phyloP scores from a whole-genome alignment of 1,140 invertebrate species.

The Sipha flava region DNA sequence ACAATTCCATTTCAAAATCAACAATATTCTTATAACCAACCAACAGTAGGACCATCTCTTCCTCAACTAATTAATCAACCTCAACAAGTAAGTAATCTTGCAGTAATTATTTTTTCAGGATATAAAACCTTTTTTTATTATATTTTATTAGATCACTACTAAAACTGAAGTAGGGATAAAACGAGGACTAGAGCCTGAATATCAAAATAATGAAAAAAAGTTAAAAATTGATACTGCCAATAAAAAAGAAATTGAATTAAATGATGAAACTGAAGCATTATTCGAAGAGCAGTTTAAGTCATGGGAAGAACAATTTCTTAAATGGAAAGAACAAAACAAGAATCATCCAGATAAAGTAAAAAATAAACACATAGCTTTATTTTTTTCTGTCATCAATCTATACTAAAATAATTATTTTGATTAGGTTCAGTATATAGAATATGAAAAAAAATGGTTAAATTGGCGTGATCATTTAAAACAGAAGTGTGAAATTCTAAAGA shows the following conservation, averaged over 20 bases:
- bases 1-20: constrained; percentile 39
- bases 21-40: not conserved
- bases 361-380: not conserved
- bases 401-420: constrained; percentile 35
- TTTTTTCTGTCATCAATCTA: not conserved
- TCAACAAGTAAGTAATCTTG: not conserved
- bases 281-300: constrained; percentile 74
- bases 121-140: too few relatives aligned
- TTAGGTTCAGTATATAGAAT: constrained; percentile 62
- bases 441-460: constrained; percentile 72
- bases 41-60: too few relatives aligned
- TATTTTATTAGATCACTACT: constrained; percentile 31
- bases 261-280: constrained; percentile 59
- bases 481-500: constrained; percentile 67
- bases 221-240: not conserved
- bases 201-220: constrained; percentile 16
- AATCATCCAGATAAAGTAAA: constrained; percentile 72
- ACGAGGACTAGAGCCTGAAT: not conserved
- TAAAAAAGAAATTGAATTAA: constrained; percentile 45
- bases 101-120: too few relatives aligned
- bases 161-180: constrained; percentile 17
- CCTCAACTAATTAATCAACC: not conserved
- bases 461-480: constrained; percentile 67
- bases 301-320: constrained; percentile 76
- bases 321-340: constrained; percentile 73